Evolutionary conservation across 92 coral and sea anemone species (phyloP).

Genomic region (Bergia sp.): DNA sequence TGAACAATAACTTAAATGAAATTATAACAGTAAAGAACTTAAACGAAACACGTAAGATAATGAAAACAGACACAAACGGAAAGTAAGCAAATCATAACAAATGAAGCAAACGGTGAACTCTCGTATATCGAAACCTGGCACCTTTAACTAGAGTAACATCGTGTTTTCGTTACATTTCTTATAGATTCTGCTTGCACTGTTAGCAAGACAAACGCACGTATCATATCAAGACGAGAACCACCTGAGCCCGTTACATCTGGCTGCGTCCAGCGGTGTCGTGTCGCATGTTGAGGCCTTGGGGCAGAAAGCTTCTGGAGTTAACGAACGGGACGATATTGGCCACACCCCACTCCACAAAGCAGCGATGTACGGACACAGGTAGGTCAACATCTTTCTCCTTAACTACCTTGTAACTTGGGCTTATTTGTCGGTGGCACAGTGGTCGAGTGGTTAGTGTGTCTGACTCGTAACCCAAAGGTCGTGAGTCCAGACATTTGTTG

Average conservation of each 20-base stretch:
- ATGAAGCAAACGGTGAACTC: too few species aligned
- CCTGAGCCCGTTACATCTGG: conserved; percentile 80
- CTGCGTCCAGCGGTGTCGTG: conserved; percentile 64
- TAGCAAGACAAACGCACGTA: conserved; percentile 60
- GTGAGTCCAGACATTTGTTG: too few species aligned
- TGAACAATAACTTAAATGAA: too few species aligned
- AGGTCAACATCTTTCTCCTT: background rate
- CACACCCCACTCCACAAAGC: conserved; percentile 77
- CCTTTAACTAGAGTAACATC: background rate
- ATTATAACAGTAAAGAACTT: too few species aligned
- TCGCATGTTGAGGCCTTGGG: conserved; percentile 74
- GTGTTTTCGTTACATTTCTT: background rate
- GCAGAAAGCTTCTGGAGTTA: conserved; percentile 57
- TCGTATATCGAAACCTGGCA: too few species aligned
- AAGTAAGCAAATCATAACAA: too few species aligned
- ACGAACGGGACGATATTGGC: conserved; percentile 76
- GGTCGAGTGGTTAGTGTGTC: too few species aligned
- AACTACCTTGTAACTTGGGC: background rate
- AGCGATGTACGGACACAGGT: conserved; percentile 80
- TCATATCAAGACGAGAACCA: conserved; percentile 76
- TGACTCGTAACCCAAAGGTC: too few species aligned
- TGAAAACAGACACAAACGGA: too few species aligned
- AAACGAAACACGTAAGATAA: too few species aligned
- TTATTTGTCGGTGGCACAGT: too few species aligned
- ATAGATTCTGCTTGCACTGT: conserved; percentile 58